phyloP scores from a whole-genome alignment of 2,888 invertebrate genomes.

The Coelogynopora nodosa region DNA sequence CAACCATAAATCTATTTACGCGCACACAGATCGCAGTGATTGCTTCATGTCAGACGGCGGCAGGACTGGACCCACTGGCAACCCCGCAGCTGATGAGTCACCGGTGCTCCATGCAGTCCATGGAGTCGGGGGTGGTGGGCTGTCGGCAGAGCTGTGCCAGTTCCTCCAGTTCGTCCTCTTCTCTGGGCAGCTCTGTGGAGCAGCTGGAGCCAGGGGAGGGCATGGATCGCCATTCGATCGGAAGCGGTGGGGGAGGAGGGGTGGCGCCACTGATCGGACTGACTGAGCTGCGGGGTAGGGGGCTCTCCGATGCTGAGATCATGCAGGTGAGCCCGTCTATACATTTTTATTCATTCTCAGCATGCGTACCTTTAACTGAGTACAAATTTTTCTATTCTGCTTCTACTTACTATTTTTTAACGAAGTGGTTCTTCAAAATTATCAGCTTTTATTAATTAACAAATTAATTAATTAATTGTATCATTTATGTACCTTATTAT shows the following conservation, averaged over 20 bases:
- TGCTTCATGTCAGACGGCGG: too few species aligned
- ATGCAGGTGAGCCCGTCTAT: background rate
- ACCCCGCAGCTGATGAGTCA: background rate
- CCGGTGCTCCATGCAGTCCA: conserved; percentile 15
- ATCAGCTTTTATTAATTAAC: too few species aligned
- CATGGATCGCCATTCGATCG: background rate
- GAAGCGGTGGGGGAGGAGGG: background rate
- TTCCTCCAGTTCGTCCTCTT: conserved; percentile 60
- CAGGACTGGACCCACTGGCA: too few species aligned
- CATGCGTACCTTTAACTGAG: too few species aligned
- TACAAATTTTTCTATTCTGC: too few species aligned
- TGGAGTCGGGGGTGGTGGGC: conserved; percentile 49
- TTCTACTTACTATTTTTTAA: too few species aligned
- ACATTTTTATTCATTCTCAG: too few species aligned
- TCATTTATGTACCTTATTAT: too few species aligned
- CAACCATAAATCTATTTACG: too few species aligned
- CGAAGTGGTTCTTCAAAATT: too few species aligned
- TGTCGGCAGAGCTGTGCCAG: conserved; percentile 62
- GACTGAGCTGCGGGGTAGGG: background rate
- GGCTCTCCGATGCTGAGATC: background rate
- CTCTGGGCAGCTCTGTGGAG: conserved; percentile 59
- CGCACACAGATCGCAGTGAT: too few species aligned
- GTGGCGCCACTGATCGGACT: background rate
- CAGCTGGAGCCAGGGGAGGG: background rate
- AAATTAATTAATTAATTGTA: too few species aligned